phyloP scores from a whole-genome alignment of 2,797 vertebrate genomes.

The Gobionotothen gibberifrons region DNA sequence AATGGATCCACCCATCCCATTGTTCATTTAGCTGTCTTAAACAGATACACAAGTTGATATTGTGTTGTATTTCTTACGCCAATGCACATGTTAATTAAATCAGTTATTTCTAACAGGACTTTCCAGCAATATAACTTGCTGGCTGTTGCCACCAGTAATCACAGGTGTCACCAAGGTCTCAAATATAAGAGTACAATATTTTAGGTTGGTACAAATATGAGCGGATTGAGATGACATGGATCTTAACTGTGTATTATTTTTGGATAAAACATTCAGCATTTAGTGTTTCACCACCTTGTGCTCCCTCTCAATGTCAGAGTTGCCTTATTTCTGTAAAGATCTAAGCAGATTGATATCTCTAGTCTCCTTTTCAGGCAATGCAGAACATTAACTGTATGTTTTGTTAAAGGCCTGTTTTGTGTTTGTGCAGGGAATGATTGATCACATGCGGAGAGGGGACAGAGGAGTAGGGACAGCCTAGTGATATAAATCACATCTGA shows the following conservation, averaged over 20 bases:
- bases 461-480: conserved; percentile 78
- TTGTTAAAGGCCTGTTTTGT: conserved; percentile 78
- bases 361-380: conserved; percentile 63
- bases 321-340: conserved; percentile 51
- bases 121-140: background rate
- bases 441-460: conserved; percentile 81
- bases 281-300: conserved; percentile 43
- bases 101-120: background rate
- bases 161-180: background rate
- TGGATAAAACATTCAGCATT: conserved; percentile 20
- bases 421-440: conserved; percentile 81
- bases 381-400: conserved; percentile 73
- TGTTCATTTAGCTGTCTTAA: background rate
- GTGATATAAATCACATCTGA: conserved; percentile 87
- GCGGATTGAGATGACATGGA: background rate
- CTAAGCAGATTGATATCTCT: conserved; percentile 70
- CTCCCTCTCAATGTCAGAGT: conserved; percentile 62
- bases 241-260: conserved; percentile 28
- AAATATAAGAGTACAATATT: background rate
- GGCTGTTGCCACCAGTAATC: background rate
- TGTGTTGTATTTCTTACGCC: background rate
- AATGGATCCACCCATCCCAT: background rate
- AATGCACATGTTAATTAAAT: background rate
- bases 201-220: background rate
- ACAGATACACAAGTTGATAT: background rate